phyloP scores from a whole-genome alignment of 1,140 invertebrate species.

The Arion vulgaris region DNA sequence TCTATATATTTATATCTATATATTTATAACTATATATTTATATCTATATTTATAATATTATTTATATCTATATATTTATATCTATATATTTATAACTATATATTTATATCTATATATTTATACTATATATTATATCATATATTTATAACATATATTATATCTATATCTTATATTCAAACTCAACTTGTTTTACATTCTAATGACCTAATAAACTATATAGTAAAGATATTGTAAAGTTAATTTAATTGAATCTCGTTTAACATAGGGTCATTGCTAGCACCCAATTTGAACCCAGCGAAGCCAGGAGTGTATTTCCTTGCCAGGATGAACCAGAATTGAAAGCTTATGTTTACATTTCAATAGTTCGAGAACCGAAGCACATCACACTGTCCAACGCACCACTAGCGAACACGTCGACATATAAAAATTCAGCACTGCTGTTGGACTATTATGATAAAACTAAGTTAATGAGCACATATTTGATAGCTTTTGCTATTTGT shows the following conservation, averaged over 20 bases:
- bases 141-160: conserved; percentile 85
- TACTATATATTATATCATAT: no score
- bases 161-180: no score
- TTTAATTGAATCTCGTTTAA: no score
- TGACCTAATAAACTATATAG: no score
- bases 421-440: conserved; percentile 39
- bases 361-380: conserved; percentile 80
- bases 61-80: no score
- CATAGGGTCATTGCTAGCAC: conserved; percentile 62
- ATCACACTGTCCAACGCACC: conserved; percentile 88
- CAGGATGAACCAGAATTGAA: conserved; percentile 96
- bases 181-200: no score
- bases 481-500: conserved; percentile 73
- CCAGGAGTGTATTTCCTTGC: conserved; percentile 88
- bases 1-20: no score
- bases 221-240: no score
- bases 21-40: no score
- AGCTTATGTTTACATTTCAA: conserved; percentile 84
- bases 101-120: no score
- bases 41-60: no score
- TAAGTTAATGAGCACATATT: conserved; percentile 73
- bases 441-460: conserved; percentile 62
- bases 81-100: no score
- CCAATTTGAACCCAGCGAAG: conserved; percentile 65
- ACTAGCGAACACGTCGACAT: neutral